These are phyloP conservation scores for Aldrovandia affinis DNA, from an alignment of 2,797 vertebrate genomes.

Conservation along the genomic window DNA sequence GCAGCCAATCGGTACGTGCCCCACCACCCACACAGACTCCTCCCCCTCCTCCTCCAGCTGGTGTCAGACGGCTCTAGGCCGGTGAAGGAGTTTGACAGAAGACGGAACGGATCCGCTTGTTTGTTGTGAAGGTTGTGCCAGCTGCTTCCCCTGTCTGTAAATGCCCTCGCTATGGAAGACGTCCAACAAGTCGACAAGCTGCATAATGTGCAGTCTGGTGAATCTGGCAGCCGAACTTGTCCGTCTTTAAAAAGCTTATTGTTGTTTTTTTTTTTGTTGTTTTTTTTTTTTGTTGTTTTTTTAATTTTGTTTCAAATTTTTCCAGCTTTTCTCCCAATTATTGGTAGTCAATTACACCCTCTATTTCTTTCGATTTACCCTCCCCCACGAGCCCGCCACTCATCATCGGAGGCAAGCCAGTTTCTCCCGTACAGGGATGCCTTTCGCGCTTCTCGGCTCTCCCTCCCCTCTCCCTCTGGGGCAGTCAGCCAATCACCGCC, in stretches of 20 bases:
- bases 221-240: conserved; percentile 38
- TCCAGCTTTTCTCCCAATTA: no score
- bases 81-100: background rate
- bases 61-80: background rate
- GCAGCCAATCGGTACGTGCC: conserved; percentile 76
- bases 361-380: no score
- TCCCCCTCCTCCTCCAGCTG: background rate
- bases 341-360: no score
- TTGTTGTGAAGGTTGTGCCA: background rate
- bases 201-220: conserved; percentile 19
- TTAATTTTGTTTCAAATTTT: no score
- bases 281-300: no score
- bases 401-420: no score
- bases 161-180: conserved; percentile 4
- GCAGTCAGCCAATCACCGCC: no score
- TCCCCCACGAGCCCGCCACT: no score
- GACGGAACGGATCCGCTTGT: conserved; percentile 13
- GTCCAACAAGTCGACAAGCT: conserved; percentile 25
- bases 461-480: no score
- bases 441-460: no score
- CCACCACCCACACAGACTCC: background rate
- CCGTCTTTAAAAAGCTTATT: conserved; percentile 36
- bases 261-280: no score
- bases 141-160: background rate
- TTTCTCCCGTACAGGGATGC: no score